phyloP scores from a whole-genome alignment of 64 coral and sea anemone genomes.

The Actinia tenebrosa region DNA sequence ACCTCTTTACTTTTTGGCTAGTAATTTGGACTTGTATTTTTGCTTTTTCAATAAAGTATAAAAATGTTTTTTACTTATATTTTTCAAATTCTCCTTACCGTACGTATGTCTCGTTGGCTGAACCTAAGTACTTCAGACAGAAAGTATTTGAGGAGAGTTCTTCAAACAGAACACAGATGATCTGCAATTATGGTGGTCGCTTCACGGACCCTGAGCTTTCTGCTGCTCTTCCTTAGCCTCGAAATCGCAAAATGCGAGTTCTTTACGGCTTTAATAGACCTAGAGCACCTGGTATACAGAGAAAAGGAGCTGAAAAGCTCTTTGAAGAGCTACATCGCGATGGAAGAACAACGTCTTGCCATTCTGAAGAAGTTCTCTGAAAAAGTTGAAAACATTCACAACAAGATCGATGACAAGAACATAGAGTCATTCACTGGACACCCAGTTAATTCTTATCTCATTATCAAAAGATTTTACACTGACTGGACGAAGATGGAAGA shows the following conservation, averaged over 20 bases:
- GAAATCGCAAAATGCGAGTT: slow-evolving; percentile 41
- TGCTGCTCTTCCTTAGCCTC: slow-evolving; percentile 11
- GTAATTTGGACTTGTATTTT: not conserved
- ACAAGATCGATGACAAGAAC: not conserved
- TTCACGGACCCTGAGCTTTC: not conserved
- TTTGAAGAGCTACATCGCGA: slow-evolving; percentile 53
- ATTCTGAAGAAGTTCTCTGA: slow-evolving; percentile 62
- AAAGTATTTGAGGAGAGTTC: not conserved
- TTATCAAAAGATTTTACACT: slow-evolving; percentile 85
- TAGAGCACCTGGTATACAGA: slow-evolving; percentile 83
- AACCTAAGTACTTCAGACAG: not conserved
- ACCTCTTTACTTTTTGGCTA: not conserved
- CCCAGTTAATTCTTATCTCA: slow-evolving; percentile 85
- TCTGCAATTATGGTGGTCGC: not conserved
- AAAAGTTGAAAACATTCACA: slow-evolving; percentile 62
- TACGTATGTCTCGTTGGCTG: not conserved
- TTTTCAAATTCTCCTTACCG: not conserved
- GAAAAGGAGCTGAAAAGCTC: slow-evolving; percentile 66
- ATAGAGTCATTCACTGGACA: slow-evolving; percentile 71
- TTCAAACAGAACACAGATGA: not conserved
- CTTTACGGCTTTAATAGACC: slow-evolving; percentile 87
- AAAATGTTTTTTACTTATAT: not conserved
- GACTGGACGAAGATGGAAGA: slow-evolving; percentile 61
- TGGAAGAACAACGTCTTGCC: slow-evolving; percentile 46
- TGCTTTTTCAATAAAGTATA: not conserved